A percentile compares a stretch with the other conserved stretches of the same genome.
Evolutionary conservation across 2,888 invertebrate species (phyloP).

Genomic region (Hipparchia semele): DNA sequence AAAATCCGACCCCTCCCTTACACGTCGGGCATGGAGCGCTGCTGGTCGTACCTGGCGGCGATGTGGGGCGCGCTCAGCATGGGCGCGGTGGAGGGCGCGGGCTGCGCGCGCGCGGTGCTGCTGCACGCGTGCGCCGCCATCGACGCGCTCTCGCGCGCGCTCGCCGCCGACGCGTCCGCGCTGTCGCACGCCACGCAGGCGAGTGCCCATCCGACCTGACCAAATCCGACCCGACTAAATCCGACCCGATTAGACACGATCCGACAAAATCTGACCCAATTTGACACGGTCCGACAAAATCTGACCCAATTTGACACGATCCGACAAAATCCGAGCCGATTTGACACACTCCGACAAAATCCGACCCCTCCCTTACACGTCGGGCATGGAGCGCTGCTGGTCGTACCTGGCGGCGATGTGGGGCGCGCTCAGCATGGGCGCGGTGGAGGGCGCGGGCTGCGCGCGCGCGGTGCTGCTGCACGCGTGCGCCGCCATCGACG

Average conservation of each 20-base stretch:
- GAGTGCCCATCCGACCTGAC: not conserved
- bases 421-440: conserved; percentile 87
- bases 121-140: conserved; percentile 65
- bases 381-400: conserved; percentile 85
- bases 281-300: too few relatives aligned
- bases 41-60: conserved; percentile 84
- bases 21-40: conserved; percentile 84
- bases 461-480: conserved; percentile 76
- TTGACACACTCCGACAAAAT: too few relatives aligned
- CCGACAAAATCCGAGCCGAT: too few relatives aligned
- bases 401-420: conserved; percentile 88
- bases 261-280: too few relatives aligned
- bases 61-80: conserved; percentile 92
- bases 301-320: too few relatives aligned
- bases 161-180: conserved; percentile 64
- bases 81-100: conserved; percentile 75
- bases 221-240: too few relatives aligned
- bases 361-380: too few relatives aligned
- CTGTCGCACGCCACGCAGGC: conserved; percentile 63
- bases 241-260: too few relatives aligned
- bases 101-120: conserved; percentile 81
- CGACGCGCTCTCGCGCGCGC: conserved; percentile 66
- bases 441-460: conserved; percentile 80
- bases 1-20: too few relatives aligned
- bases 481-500: conserved; percentile 67